Evolutionary conservation across 2,888 invertebrate genomes (phyloP), one percentile per base, ranked within the genome.

Genomic region (Cheilosia impressa): DNA sequence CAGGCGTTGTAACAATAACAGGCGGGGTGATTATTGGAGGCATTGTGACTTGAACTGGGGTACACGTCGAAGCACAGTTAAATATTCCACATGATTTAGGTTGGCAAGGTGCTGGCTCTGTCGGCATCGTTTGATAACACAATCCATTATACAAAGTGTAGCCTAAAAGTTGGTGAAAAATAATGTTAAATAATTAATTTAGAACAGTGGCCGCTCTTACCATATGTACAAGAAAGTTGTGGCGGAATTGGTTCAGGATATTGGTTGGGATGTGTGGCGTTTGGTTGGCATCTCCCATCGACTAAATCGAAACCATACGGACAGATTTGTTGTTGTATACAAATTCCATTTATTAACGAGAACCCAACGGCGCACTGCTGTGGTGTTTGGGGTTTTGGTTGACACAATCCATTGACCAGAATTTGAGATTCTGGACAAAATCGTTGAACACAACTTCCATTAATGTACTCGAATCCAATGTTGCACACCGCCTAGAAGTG

Each of bases 231-330:
- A 9, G 66, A 68, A 15, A 41, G 4, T 4, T n/a, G 2, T 27
- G 60, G 75, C 5, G 47, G 24, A 38, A n/a, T 38, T n/a, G 52
- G 22, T 17, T 7, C 45, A 22, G 31, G 38, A 7, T 1, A 7
- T 27, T 27, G 27, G 1, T 24, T 45, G 45, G 17, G 13, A 41
- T 47, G 4, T 22, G 10, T 38, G 2, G 15, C 7, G 4, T 7
- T 65, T 52, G 43, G 38, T 1, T 41, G 47, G 27, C 80, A 80
- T 22, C 50, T 19, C 31, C 68, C 80, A 68, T 80, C 68, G 13
- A 73, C 19, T 45, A 66, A 22, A 0, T 19, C 10, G 38, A 38
- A 53, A 60, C 65, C 60, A 10, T 27, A 4, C 10, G 73, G 58
- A 3, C 79, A 79, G 2, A 15, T 45, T n/a, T 52, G 47, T 50